phyloP scores from a whole-genome alignment of 2,888 invertebrate species.

The Cryptocephalus moraei region DNA sequence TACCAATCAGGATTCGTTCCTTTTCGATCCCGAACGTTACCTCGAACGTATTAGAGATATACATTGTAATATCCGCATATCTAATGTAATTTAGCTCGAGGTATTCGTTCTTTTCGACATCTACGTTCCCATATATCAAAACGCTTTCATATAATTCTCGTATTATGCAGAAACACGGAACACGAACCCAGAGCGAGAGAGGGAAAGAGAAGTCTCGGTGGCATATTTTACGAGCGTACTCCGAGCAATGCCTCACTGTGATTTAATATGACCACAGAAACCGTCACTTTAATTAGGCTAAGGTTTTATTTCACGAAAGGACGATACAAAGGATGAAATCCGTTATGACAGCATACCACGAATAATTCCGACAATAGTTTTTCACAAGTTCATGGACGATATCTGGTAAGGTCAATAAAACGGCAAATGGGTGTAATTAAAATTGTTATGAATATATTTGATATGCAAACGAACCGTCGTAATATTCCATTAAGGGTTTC shows the following conservation, averaged over 20 bases:
- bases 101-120: too few relatives aligned
- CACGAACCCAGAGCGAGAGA: background rate
- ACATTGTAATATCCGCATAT: too few relatives aligned
- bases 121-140: background rate
- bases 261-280: background rate
- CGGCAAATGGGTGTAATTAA: too few relatives aligned
- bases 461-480: too few relatives aligned
- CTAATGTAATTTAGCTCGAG: too few relatives aligned
- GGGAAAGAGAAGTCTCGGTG: background rate
- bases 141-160: background rate
- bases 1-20: too few relatives aligned
- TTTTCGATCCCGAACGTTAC: too few relatives aligned
- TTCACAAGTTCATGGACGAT: background rate
- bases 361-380: constrained; percentile 3
- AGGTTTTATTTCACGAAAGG: background rate
- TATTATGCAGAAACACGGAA: background rate
- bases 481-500: too few relatives aligned
- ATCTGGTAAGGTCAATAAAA: too few relatives aligned
- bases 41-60: too few relatives aligned
- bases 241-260: background rate
- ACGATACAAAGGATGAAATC: background rate
- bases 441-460: too few relatives aligned
- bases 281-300: background rate
- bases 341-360: background rate
- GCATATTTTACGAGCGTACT: background rate